Percentiles rank a stretch among this genome's conserved stretches.
phyloP scores from a whole-genome alignment of 2,113 vertebrate genomes.

The Tichodroma muraria region DNA sequence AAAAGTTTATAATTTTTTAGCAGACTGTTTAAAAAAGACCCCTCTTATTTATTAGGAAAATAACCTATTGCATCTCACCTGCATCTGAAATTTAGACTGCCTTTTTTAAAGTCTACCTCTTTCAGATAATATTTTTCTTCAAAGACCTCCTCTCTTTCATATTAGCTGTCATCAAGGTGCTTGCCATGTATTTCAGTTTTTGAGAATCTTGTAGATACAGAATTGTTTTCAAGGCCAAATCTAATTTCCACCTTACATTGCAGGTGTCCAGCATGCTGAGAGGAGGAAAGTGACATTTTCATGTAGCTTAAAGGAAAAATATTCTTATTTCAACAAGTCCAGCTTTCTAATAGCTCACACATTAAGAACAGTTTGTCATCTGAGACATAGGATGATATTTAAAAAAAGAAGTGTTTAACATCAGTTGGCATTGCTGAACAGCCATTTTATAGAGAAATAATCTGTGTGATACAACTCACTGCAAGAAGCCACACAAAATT shows the following conservation, averaged over 20 bases:
- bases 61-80: background rate
- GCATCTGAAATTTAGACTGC: background rate
- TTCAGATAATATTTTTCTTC: background rate
- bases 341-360: background rate
- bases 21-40: background rate
- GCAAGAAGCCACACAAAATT: background rate
- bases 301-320: background rate
- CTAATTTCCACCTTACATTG: background rate
- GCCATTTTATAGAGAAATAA: background rate
- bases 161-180: background rate
- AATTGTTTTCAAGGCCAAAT: background rate
- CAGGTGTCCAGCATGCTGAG: background rate
- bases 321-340: background rate
- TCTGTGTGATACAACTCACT: background rate
- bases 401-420: background rate
- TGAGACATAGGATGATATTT: background rate
- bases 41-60: background rate
- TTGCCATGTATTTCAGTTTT: background rate
- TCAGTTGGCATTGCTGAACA: background rate
- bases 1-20: background rate
- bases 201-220: background rate
- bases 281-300: background rate
- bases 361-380: background rate
- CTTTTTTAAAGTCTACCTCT: background rate
- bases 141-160: background rate